Evolutionary conservation across 2,113 vertebrate genomes (phyloP), one percentile per base, ranked within the genome.

Genomic region (Colaptes auratus): DNA sequence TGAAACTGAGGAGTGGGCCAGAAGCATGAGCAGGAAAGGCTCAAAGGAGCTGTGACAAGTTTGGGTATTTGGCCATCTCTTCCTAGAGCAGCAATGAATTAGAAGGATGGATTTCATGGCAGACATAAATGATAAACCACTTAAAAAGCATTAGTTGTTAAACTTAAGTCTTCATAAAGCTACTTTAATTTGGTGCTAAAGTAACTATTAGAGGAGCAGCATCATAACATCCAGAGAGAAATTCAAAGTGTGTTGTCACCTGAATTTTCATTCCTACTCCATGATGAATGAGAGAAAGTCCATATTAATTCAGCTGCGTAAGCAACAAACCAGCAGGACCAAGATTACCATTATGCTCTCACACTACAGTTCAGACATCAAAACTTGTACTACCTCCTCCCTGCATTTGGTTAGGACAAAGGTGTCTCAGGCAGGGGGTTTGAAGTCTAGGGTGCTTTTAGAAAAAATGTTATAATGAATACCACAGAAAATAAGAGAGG

Each of bases 231-330:
- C 20, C 35, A 88, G 56, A 65, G 13, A 88, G 55, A 90, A 86
- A 95, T 71, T 86, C 73, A 33, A 93, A 83, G 52, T 70, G 17
- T 69, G 56, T 74, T 95, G 63, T 85, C 66, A 94, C 56, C 55
- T 82, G 76, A 75, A 92, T 88, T 94, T 91, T 93, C 44, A 25
- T 64, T 86, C 46, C 52, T 74, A 15, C 42, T 80, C 66, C 55
- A 65, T 88, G 66, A 90, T 91, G 89, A 95, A 94, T 93, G 75
- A 82, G 59, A 72, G 44, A 50, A 64, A 82, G 58, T 28, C 58
- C 9, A 1, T 64, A 84, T 71, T 74, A 81, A 16, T 80, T 76
- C 73, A 86, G 61, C 36, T 90, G 69, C 72, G 50, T 27, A 28
- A 33, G 35, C 20, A 27, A 80, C 76, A 90, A 77, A 88, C 27